phyloP scores from a whole-genome alignment of 2,113 vertebrate species.

The Gymnocephalus cernua region DNA sequence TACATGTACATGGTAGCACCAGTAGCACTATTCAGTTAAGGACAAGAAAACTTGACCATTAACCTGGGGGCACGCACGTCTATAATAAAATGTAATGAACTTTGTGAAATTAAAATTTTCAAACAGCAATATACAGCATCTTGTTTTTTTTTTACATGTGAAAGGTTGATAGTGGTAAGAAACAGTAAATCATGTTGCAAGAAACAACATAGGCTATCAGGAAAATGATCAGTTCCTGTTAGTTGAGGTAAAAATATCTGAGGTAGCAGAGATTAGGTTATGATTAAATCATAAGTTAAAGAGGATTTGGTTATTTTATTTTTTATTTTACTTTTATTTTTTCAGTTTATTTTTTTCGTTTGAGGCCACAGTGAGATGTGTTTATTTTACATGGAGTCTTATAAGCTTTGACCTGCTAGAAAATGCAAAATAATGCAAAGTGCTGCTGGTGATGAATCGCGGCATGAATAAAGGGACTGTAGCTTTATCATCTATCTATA shows the following conservation, averaged over 20 bases:
- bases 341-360: neutral
- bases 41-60: neutral
- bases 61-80: neutral
- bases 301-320: neutral
- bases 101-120: neutral
- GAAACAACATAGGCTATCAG: neutral
- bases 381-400: neutral
- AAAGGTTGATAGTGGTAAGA: neutral
- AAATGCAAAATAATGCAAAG: neutral
- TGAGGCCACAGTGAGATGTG: neutral
- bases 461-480: neutral
- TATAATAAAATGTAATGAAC: neutral
- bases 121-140: neutral
- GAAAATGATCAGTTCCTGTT: constrained; percentile 60
- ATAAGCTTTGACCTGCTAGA: neutral
- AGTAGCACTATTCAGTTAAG: neutral
- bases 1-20: too few species aligned
- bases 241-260: neutral
- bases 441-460: neutral
- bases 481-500: neutral
- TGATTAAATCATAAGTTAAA: neutral
- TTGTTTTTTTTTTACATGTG: neutral
- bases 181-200: neutral
- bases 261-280: neutral
- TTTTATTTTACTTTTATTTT: neutral